Evolutionary conservation across 2,888 invertebrate species (phyloP), one percentile per base, ranked within the genome.

Genomic region (Allophyes oxyacanthae): DNA sequence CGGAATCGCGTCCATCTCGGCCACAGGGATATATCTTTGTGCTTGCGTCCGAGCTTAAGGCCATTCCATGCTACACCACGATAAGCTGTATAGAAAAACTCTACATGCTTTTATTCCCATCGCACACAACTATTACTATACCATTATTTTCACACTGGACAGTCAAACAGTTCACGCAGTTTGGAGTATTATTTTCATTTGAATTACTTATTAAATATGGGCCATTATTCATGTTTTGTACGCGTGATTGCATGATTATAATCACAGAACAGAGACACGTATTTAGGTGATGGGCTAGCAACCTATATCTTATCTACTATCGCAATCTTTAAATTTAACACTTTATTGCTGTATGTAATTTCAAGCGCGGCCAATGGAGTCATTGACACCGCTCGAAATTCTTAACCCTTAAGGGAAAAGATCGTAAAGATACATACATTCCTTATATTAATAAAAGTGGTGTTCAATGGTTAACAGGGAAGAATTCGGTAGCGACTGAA

Each of bases 151-250:
- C 82, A 80, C 81, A 79, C 77, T 87, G 90, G 89, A 90, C 89
- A 87, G 67, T 68, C 68, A 67, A 67, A 66, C 68, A 67, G 84
- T 85, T 84, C 84, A 83, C 88, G 84, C 84, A 79, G 77, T 84
- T 76, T 82, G 87, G 79, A 84, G 58, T 67, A 52, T 81, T 83
- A 80, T 76, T 81, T 79, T 89, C 83, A 89, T 88, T 90, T 90
- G 90, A 89, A 90, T 91, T 88, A 89, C 91, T 91, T 92, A 94
- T 89, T 87, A 88, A 83, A 84, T 89, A 90, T 88, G 89, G 90
- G 92, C 86, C 84, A 87, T 88, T 86, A 86, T 88, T 85, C 86
- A 80, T 84, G 63, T 81, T 84, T 87, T 90, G 89, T 90, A 91
- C 89, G 88, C 89, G 86, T 84, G 86, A 88, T 82, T 86, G 84